Percentiles rank a stretch among this genome's conserved stretches.
Evolutionary conservation across 64 coral and sea anemone genomes (phyloP).

Genomic region (Montipora cactus): DNA sequence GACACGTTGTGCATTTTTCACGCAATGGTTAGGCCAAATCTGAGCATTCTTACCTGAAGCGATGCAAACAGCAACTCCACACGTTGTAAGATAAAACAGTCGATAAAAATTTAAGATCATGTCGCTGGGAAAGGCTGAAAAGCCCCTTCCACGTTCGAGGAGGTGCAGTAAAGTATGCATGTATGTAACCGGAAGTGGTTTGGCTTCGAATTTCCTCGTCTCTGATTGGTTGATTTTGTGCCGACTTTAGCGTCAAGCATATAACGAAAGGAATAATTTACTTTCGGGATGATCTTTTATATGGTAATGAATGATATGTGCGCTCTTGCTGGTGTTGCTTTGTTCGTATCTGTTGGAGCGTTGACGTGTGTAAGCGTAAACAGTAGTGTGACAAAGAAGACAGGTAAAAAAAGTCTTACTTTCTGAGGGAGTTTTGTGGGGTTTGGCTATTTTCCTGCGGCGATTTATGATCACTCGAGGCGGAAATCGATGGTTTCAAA

Average conservation of each 20-base stretch:
- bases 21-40: too few relatives aligned
- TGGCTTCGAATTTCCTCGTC: too few relatives aligned
- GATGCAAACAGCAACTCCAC: background rate
- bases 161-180: too few relatives aligned
- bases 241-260: background rate
- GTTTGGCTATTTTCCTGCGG: too few relatives aligned
- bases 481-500: too few relatives aligned
- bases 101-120: background rate
- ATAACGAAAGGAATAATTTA: background rate
- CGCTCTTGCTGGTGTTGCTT: background rate
- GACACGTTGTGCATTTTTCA: too few relatives aligned
- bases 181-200: too few relatives aligned
- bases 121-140: background rate
- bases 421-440: background rate
- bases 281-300: background rate
- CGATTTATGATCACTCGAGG: too few relatives aligned
- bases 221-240: background rate
- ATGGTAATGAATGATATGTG: background rate
- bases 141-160: too few relatives aligned
- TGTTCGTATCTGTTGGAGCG: constrained; percentile 31
- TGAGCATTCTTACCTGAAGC: background rate
- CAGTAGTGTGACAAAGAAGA: background rate
- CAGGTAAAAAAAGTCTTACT: background rate
- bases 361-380: constrained; percentile 27
- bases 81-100: background rate